Base-by-base conservation (phyloP, 2,797 vertebrate genomes). In the Fratercula arctica region DNA sequence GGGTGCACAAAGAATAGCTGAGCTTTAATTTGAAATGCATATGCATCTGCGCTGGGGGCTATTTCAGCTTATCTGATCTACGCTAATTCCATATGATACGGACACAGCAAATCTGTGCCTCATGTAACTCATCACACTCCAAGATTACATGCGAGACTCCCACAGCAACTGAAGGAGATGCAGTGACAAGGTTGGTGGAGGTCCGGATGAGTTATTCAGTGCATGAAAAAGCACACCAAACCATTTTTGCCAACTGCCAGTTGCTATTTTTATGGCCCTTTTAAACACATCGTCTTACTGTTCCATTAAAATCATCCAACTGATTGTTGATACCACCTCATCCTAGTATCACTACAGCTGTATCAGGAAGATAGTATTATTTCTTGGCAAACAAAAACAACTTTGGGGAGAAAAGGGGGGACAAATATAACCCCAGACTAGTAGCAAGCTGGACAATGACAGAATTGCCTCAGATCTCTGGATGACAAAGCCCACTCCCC, bases 351-450 rank as follows among this genome's bases (percentile, higher is more conserved):
- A 48, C 31, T 59, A 29, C 43, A 73, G 33, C 14, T 46, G 9
- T 50, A 63, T 28, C 16, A 45, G 43, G n/a, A 83, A 74, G 17
- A 70, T 3, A 43, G 13, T 16, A 35, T 8, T 41, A 70, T 54
- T 76, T 64, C 20, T 70, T 89, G 43, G 43, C 26, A 73, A 61
- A 64, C 24, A n/a, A 51, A 60, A 84, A 28, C 7, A 57, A 50
- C 5, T 73, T 25, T 3, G 19, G 8, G 3, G 7, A 1, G 0
- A 0, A 9, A 18, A 56, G 53, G 16, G 26, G 31, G 11, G 19
- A 54, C 28, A 67, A 82, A 53, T 45, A 53, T 79, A 81, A 67
- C 11, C 9, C 13, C 37, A 92, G 56, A 56, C 8, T 64, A 70
- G 25, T 7, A 45, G 66, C 13, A 13, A 84, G 28, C 21, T 35